These are phyloP conservation scores for Caiman crocodilus DNA, from an alignment of 2,797 vertebrate genomes.

Conservation along the genomic window DNA sequence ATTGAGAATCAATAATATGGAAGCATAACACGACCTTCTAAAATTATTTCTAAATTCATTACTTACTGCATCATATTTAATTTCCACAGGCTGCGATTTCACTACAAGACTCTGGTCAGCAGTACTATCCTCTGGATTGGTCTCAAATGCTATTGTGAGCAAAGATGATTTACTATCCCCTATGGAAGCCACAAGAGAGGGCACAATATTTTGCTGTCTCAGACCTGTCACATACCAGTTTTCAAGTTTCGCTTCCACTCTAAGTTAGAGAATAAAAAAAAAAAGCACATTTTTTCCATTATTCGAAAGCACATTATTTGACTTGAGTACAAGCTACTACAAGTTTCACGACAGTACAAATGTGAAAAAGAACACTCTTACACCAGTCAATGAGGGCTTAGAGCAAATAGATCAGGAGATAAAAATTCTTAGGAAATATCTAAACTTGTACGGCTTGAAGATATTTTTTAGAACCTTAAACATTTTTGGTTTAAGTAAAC, in stretches of 20 bases:
- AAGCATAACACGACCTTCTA: neutral
- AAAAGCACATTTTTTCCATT: neutral
- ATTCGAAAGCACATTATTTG: neutral
- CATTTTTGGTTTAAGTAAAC: no score
- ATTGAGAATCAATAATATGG: neutral
- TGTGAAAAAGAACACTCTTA: neutral
- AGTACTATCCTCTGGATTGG: conserved; percentile 87
- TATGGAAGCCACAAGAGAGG: conserved; percentile 92
- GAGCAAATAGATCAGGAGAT: neutral
- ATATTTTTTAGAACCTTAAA: no score
- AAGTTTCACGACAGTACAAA: neutral
- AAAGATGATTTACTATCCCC: conserved; percentile 89
- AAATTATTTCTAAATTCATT: neutral
- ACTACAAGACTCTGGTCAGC: conserved; percentile 91
- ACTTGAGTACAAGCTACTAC: neutral
- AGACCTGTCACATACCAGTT: conserved; percentile 96
- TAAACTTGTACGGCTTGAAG: no score
- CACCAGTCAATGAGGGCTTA: neutral
- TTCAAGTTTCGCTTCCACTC: conserved; percentile 90
- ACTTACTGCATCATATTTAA: conserved; percentile 95
- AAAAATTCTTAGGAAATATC: no score
- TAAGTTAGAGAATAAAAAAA: conserved; percentile 45
- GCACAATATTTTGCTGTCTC: conserved; percentile 85
- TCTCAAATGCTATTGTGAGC: conserved; percentile 88
- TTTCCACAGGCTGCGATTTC: conserved; percentile 93